Conservation (phyloP, 2,888 invertebrate species). For the Ernsta delagoae region DNA sequence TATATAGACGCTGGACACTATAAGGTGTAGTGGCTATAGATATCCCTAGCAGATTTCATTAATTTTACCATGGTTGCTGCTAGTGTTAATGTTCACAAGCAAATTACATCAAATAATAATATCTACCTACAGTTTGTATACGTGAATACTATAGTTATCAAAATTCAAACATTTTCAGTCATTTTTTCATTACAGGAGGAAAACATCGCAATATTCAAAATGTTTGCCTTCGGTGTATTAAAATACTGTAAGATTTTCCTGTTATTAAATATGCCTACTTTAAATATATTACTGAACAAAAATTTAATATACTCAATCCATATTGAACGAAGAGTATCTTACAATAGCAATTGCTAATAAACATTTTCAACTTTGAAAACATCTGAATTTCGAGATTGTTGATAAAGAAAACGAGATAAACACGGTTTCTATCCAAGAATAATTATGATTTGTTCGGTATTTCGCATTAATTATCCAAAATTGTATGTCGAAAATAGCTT, state of each 20-base stretch:
- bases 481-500: slow-evolving; percentile 41
- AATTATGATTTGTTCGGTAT: slow-evolving; percentile 32
- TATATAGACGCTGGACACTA: background rate
- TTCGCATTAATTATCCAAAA: slow-evolving; percentile 42
- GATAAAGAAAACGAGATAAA: slow-evolving; percentile 7
- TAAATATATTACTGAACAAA: background rate
- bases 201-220: background rate
- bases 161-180: too few species aligned
- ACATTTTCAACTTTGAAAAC: background rate
- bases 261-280: too few species aligned
- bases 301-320: background rate
- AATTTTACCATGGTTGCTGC: background rate
- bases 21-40: background rate
- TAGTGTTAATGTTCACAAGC: too few species aligned
- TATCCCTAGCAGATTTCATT: background rate
- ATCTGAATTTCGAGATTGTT: slow-evolving; percentile 6
- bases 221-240: too few species aligned
- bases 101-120: too few species aligned
- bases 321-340: background rate
- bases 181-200: too few species aligned
- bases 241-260: too few species aligned
- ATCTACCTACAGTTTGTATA: too few species aligned
- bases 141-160: too few species aligned
- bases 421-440: slow-evolving; percentile 3
- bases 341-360: background rate